phyloP scores from a whole-genome alignment of 2,113 vertebrate genomes.

The Neofelis nebulosa region DNA sequence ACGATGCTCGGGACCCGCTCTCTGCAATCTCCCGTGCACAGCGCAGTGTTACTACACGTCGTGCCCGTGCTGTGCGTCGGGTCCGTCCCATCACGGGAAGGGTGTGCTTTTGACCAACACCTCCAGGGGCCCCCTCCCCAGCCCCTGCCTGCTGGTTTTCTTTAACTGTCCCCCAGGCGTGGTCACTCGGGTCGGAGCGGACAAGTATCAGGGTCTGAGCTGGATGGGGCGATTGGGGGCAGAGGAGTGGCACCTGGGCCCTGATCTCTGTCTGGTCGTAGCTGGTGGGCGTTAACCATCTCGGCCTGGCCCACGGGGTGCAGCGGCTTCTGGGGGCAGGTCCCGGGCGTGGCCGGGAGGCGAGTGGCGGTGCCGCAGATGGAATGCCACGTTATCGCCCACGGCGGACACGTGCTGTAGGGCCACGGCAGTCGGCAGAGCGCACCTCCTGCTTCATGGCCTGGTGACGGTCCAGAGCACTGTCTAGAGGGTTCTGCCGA shows the following conservation, averaged over 20 bases:
- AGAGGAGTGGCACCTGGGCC: background rate
- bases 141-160: background rate
- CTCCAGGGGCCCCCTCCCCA: rapidly evolving
- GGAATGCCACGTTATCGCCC: rapidly evolving
- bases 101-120: background rate
- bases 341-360: background rate
- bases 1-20: background rate
- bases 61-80: rapidly evolving
- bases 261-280: background rate
- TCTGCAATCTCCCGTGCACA: rapidly evolving
- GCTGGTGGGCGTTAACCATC: rapidly evolving
- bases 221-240: background rate
- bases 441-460: rapidly evolving
- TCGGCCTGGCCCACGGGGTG: background rate
- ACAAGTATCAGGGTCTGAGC: background rate
- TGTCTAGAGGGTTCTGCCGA: rapidly evolving
- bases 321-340: background rate
- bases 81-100: rapidly evolving
- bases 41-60: rapidly evolving
- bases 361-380: too few species aligned
- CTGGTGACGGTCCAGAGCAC: rapidly evolving
- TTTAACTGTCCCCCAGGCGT: rapidly evolving
- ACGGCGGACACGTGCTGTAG: rapidly evolving
- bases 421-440: rapidly evolving
- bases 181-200: background rate